phyloP scores from a whole-genome alignment of 2,888 invertebrate genomes.

The Ectobius pallidus region DNA sequence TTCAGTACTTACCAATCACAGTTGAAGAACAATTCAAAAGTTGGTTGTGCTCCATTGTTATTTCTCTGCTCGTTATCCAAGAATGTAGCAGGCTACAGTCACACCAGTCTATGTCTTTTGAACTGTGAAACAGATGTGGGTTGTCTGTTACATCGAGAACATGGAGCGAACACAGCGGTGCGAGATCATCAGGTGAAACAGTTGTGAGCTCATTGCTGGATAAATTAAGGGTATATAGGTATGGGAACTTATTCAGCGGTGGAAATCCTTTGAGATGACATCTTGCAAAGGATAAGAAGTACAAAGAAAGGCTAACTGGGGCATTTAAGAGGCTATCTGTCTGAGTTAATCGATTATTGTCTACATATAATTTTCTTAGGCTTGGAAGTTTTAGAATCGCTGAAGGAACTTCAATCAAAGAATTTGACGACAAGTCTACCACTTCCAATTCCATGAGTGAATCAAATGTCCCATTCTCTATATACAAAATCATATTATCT shows the following conservation, averaged over 20 bases:
- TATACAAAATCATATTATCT: conserved; percentile 63
- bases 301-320: conserved; percentile 53
- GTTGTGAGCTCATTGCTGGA: conserved; percentile 62
- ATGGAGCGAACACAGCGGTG: conserved; percentile 65
- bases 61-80: conserved; percentile 18
- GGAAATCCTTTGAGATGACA: conserved; percentile 66
- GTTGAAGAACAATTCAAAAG: neutral
- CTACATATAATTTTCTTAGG: conserved; percentile 66
- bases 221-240: conserved; percentile 65
- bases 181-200: conserved; percentile 61
- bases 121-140: conserved; percentile 44
- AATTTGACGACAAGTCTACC: conserved; percentile 63
- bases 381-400: conserved; percentile 57
- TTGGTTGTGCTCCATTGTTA: neutral
- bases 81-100: neutral
- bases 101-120: neutral
- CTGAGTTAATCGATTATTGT: conserved; percentile 59
- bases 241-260: conserved; percentile 64
- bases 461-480: conserved; percentile 62
- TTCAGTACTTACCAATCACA: neutral
- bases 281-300: conserved; percentile 64
- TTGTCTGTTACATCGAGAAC: conserved; percentile 60
- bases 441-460: conserved; percentile 60
- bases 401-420: conserved; percentile 52
- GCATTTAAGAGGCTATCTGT: conserved; percentile 62